Conservation (phyloP, 2,113 vertebrate genomes). For the Poecilia latipinna region DNA sequence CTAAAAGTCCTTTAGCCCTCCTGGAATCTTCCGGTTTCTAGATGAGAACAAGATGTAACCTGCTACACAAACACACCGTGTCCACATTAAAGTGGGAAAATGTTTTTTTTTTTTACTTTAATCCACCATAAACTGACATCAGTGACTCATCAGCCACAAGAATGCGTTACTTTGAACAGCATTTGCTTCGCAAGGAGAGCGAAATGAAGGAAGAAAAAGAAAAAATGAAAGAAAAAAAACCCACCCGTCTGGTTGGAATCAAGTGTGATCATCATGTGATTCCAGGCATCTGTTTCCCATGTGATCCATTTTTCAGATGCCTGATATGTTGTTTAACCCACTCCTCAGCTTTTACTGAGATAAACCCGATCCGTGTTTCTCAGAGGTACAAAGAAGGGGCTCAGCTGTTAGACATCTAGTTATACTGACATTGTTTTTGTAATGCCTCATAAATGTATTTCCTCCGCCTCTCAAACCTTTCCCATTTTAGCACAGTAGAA, state of each 20-base stretch:
- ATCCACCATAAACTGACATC: conserved; percentile 1
- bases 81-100: conserved; percentile 18
- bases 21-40: not conserved
- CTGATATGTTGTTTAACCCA: not conserved
- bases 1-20: conserved; percentile 18
- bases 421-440: not conserved
- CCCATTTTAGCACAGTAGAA: not conserved
- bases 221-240: not conserved
- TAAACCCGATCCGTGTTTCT: not conserved
- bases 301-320: conserved; percentile 12
- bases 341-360: not conserved
- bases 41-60: conserved; percentile 22
- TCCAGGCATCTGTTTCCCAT: conserved; percentile 13
- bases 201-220: conserved; percentile 12
- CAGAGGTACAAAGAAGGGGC: not conserved
- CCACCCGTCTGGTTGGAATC: not conserved
- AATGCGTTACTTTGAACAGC: not conserved
- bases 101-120: conserved; percentile 5
- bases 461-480: not conserved
- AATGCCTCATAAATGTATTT: not conserved
- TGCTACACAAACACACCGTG: not conserved
- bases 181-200: not conserved
- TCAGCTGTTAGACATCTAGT: not conserved
- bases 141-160: not conserved
- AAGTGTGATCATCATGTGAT: conserved; percentile 26